phyloP scores from a whole-genome alignment of 2,113 vertebrate species.

The Cisticola juncidis region DNA sequence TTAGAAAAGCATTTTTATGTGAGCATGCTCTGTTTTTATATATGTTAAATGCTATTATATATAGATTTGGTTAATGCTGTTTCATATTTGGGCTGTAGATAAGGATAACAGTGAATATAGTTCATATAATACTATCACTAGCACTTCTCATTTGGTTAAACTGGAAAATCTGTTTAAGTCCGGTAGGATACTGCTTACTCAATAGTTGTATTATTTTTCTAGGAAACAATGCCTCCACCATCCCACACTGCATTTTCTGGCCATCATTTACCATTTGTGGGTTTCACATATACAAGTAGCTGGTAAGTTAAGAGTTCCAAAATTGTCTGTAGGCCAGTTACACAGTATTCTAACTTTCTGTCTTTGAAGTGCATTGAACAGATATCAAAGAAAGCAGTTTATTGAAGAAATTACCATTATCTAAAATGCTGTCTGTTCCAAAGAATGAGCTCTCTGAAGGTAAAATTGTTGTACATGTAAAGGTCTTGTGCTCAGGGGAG shows the following conservation, averaged over 20 bases:
- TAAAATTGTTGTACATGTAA: neutral
- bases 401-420: neutral
- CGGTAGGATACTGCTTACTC: neutral
- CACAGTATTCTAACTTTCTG: neutral
- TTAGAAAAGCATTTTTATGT: neutral
- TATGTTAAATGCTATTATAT: neutral
- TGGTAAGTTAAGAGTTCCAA: slow-evolving; percentile 82
- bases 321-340: neutral
- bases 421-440: neutral
- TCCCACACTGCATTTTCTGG: slow-evolving; percentile 97
- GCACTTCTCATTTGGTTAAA: neutral
- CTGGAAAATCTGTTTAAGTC: neutral
- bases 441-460: neutral
- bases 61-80: neutral
- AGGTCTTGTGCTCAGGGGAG: neutral
- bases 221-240: slow-evolving; percentile 98
- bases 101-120: neutral
- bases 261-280: slow-evolving; percentile 95
- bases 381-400: neutral
- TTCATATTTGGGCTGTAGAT: neutral
- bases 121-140: neutral
- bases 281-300: slow-evolving; percentile 98
- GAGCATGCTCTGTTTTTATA: neutral
- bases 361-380: neutral
- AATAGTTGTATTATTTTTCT: slow-evolving; percentile 13